These are phyloP conservation scores for Poeciliopsis turneri DNA, from an alignment of 2,797 vertebrate species.

Conservation along the genomic window DNA sequence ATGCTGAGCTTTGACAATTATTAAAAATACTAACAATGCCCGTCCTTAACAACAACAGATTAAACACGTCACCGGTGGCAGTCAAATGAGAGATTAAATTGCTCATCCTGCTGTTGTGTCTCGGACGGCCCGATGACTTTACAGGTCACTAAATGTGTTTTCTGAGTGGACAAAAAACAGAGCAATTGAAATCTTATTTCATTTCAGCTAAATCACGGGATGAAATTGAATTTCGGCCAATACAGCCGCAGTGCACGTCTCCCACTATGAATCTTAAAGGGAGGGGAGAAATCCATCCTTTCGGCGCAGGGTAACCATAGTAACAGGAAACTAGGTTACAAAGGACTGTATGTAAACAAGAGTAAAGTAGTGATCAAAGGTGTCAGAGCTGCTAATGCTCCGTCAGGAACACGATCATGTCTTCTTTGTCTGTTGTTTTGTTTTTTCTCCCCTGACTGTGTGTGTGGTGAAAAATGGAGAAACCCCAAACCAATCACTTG, in stretches of 20 bases:
- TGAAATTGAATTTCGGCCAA: conserved; percentile 22
- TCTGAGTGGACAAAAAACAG: conserved; percentile 3
- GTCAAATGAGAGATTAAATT: not conserved
- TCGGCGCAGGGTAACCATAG: conserved; percentile 60
- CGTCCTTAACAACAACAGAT: not conserved
- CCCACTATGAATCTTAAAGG: conserved; percentile 1
- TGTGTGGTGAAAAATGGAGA: not conserved
- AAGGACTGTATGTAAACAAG: conserved; percentile 60
- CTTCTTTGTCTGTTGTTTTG: not conserved
- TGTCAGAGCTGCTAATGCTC: conserved; percentile 18
- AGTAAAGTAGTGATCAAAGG: conserved; percentile 25
- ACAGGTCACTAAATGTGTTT: not conserved
- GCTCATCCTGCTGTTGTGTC: not conserved
- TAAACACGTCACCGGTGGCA: not conserved
- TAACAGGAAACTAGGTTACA: conserved; percentile 67
- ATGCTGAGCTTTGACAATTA: not conserved
- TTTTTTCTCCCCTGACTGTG: not conserved
- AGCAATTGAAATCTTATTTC: conserved; percentile 15
- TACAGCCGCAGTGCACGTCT: not conserved
- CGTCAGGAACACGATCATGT: conserved; percentile 11
- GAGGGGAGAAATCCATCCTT: conserved; percentile 20
- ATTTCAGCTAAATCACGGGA: conserved; percentile 21
- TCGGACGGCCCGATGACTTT: not conserved
- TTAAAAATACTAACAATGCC: not conserved
- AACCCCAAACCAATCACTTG: not conserved